Evolutionary conservation across 1,140 invertebrate species (phyloP), one percentile per base, ranked within the genome.

Genomic region (Leptinotarsa defecta): DNA sequence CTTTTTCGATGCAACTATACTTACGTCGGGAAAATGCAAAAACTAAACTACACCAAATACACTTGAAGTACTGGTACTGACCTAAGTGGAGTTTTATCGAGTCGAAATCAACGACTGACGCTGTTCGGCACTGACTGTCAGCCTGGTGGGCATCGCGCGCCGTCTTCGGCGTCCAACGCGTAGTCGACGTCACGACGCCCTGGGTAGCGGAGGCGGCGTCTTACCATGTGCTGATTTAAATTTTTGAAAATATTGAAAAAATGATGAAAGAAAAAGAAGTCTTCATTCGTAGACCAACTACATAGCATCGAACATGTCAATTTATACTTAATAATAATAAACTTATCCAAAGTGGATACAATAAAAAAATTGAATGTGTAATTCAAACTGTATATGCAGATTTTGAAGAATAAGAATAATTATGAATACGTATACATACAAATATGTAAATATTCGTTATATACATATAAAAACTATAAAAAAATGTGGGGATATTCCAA

Each of bases 101-200:
- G 82, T 83, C 82, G 82, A 78, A 77, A 77, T 80, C 79, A 77
- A 78, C 82, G 82, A 83, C 81, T 83, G 80, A 61, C 75, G 79
- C 71, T 80, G 80, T 80, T 79, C 81, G 82, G 80, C 76, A 83
- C 82, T 82, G 79, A 83, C 79, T 81, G 81, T 77, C 77, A 75
- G 76, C 76, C 67, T 74, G 79, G 71, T 68, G 65, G 49, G 74
- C 75, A 72, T 75, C 73, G 73, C 74, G 74, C 71, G 76, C 73
- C 80, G 73, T 79, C 78, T 68, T 68, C 65, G 15, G 65, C 71
- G 75, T 62, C 76, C 69, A 24, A 75, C 77, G 74, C 52, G 15
- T 75, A 73, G 68, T 61, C 67, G 72, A 68, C 65, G 65, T 68
- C 65, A 68, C 65, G 76, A 48, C 71, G 52, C 52, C 22, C 52